Evolutionary conservation across 2,797 vertebrate genomes (phyloP), one percentile per base, ranked within the genome.

Genomic region (Synaphobranchus kaupii): DNA sequence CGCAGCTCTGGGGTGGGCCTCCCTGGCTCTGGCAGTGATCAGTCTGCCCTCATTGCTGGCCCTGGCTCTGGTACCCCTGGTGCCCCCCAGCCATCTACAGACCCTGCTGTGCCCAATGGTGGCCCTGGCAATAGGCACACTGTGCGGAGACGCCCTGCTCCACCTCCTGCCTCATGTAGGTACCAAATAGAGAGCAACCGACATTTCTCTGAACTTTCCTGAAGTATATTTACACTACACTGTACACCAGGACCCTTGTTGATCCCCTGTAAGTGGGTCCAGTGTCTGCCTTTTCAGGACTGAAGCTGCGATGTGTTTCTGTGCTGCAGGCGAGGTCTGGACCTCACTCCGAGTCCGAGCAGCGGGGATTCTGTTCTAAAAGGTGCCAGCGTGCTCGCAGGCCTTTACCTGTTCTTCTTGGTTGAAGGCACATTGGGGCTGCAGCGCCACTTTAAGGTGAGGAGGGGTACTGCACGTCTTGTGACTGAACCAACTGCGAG

Each of bases 131-230:
- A 95, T 96, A 91, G 96, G 97, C 84, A 97, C 97, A 0, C 94
- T 97, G 10, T 97, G 96, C 47, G 97, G 97, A 87, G 97, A 97
- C 0, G 97, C 97, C 0, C 90, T 97, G 89, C 93, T 97, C 0
- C 97, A 97, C 91, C 96, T 97, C 82, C 92, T 97, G 89, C 97
- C 97, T 0, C 97, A 97, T 12, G 97, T 97, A 94, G 3, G 96
- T 94, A 87, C 22, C 66, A 28, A 7, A 28, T n/a, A 39, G 5
- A 4, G 31, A 76, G 73, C 73, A 76, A 17, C 6, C 4, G 34
- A 15, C 15, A 17, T 76, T 76, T 10, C n/a, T 10, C 52, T 52
- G 8, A 52, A 52, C 52, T 52, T 71, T 28, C 66, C 2, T 63
- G 17, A 66, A 6, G 10, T 22, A 66, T 8, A 66, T 39, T 66